These are phyloP conservation scores for Halocynthia aurantium DNA, from an alignment of 23 tunicate species.

Conservation along the genomic window DNA sequence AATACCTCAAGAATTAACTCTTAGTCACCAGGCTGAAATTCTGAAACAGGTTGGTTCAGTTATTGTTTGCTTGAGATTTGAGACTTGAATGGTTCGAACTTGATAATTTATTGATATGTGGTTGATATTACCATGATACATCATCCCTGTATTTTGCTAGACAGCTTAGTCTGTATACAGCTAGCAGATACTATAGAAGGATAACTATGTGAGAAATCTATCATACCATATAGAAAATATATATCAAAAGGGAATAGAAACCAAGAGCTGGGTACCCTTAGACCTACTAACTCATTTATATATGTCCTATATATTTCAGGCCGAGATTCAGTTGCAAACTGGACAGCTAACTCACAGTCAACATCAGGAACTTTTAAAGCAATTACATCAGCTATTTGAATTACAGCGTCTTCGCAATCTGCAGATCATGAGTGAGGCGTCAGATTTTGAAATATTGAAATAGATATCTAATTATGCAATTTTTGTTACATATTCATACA, in stretches of 20 bases:
- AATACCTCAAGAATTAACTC: slow-evolving; percentile 78
- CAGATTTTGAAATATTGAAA: too few species aligned
- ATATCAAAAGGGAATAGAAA: not conserved
- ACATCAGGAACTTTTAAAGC: slow-evolving; percentile 81
- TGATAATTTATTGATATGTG: too few species aligned
- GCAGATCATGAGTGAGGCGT: not conserved
- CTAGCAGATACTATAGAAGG: too few species aligned
- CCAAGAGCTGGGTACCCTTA: not conserved
- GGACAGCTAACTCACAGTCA: slow-evolving; percentile 79
- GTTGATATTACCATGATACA: too few species aligned
- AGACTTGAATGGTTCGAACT: not conserved
- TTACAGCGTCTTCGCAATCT: slow-evolving; percentile 50
- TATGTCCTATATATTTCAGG: slow-evolving; percentile 21
- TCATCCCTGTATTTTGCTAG: too few species aligned
- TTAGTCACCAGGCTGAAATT: slow-evolving; percentile 80
- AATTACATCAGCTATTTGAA: slow-evolving; percentile 80
- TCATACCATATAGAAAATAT: not conserved
- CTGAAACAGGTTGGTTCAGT: slow-evolving; percentile 39
- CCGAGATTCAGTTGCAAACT: slow-evolving; percentile 54
- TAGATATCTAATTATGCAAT: too few species aligned
- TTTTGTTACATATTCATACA: too few species aligned
- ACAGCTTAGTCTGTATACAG: too few species aligned
- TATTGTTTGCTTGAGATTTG: not conserved
- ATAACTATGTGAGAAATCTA: too few species aligned
- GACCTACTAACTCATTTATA: too few species aligned